Evolutionary conservation across 2,888 invertebrate genomes (phyloP).

Genomic region (Apotomis capreana): DNA sequence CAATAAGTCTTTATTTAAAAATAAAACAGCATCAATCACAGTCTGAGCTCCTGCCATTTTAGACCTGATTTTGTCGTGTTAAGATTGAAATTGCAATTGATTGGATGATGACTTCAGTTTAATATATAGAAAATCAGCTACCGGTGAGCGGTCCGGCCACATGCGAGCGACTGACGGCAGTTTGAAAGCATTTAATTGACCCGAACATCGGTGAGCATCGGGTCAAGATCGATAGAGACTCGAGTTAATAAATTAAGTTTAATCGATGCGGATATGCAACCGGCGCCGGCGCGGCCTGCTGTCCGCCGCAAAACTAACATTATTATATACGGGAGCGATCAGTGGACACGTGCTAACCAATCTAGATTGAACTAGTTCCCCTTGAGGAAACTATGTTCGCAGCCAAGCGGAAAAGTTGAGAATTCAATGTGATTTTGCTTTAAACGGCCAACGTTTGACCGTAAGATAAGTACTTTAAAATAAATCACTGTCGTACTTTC

Average conservation of each 20-base stretch:
- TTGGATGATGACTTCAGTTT: not conserved
- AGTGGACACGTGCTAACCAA: conserved; percentile 40
- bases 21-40: conserved; percentile 8
- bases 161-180: conserved; percentile 12
- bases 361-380: conserved; percentile 40
- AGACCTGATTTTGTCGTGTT: conserved; percentile 10
- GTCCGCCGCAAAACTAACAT: conserved; percentile 31
- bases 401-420: conserved; percentile 25
- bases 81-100: conserved; percentile 23
- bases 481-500: conserved; percentile 30
- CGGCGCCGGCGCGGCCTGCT: conserved; percentile 48
- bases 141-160: conserved; percentile 15
- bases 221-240: conserved; percentile 39
- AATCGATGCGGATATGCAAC: conserved; percentile 51
- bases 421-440: conserved; percentile 31
- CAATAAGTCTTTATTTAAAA: conserved; percentile 49
- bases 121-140: conserved; percentile 9
- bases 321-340: conserved; percentile 41
- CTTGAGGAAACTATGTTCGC: conserved; percentile 35
- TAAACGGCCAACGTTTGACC: conserved; percentile 27
- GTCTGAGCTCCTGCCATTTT: conserved; percentile 8
- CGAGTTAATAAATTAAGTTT: conserved; percentile 53
- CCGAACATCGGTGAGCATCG: conserved; percentile 48
- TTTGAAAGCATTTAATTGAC: conserved; percentile 49
- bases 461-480: conserved; percentile 28